Base-by-base conservation (phyloP, 2,888 invertebrate species). In the Pomacea canaliculata region DNA sequence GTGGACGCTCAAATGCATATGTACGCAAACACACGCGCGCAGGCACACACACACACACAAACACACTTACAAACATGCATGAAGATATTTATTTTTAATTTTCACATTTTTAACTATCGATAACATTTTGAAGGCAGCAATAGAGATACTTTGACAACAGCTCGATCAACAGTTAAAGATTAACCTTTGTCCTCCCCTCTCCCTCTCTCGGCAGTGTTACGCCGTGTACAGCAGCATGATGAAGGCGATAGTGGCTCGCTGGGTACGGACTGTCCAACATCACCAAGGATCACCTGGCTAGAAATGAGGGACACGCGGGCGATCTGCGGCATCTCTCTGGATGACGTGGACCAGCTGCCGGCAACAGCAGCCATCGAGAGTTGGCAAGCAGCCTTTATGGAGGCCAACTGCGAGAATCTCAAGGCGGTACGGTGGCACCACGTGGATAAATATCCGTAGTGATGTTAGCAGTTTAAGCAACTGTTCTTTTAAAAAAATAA, bases 21-120 rank as follows among this genome's bases (percentile, higher is more conserved):
- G n/a, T n/a, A 60, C 60, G n/a, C 60, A 60, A 16, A 3, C 3
- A 60, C 60, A 60, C 60, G 7, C 60, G n/a, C 60, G n/a, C 60
- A 60, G 4, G n/a, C 60, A 72, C 37, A 0, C 72, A 72, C 63
- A 1, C 65, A 72, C 49, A 48, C 72, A 72, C 65, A 65, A 49
- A 72, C 2, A 46, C 63, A 63, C 65, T 2, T 65, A 72, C 48
- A 65, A 46, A 65, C n/a, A 48, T 49, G n/a, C 1, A 37, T 5
- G 37, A 5, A 37, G 37, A 37, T 37, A 37, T 37, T 37, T 37
- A 37, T 37, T 37, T 37, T 37, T 37, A 37, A 37, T 5, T 37
- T 37, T 37, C 37, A 37, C 37, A 37, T 37, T 37, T 37, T 37
- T 37, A 37, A 37, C 37, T 37, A 37, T 37, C 37, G 37, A 37